phyloP scores from a whole-genome alignment of 2,888 invertebrate species.

The Heliconius erato region DNA sequence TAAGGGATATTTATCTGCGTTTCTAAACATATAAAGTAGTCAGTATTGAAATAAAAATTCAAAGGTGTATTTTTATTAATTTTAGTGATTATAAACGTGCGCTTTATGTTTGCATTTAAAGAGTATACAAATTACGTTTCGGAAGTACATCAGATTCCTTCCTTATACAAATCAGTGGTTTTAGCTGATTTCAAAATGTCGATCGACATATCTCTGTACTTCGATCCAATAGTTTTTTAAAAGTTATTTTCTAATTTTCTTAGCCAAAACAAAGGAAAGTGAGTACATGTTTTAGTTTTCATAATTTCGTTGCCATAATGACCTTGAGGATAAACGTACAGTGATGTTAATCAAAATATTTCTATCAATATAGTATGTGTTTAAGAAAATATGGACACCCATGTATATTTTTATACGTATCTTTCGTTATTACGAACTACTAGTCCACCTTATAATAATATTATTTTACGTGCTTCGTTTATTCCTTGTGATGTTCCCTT shows the following conservation, averaged over 20 bases:
- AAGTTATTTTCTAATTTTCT: constrained; percentile 19
- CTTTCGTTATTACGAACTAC: not conserved
- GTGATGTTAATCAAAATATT: constrained; percentile 20
- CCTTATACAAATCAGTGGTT: constrained; percentile 33
- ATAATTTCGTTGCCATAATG: constrained; percentile 40
- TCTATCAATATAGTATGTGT: not conserved
- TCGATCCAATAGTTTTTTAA: constrained; percentile 47
- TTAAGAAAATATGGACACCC: not conserved
- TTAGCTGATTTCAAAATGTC: constrained; percentile 58
- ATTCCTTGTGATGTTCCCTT: not conserved
- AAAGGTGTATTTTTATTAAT: constrained; percentile 12
- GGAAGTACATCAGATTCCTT: constrained; percentile 25
- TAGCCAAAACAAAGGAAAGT: constrained; percentile 32
- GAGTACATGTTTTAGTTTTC: constrained; percentile 35
- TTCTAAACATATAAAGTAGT: constrained; percentile 18
- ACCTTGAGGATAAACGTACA: constrained; percentile 42
- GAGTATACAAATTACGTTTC: constrained; percentile 12
- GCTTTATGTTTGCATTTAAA: constrained; percentile 6
- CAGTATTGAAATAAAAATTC: constrained; percentile 10
- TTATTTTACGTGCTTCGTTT: not conserved
- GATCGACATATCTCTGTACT: constrained; percentile 56
- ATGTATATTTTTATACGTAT: not conserved
- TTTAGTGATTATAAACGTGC: constrained; percentile 15
- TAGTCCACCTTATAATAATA: not conserved
- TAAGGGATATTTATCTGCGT: constrained; percentile 6